Conservation (phyloP, 2,797 vertebrate genomes). For the Simalia tracyae region DNA sequence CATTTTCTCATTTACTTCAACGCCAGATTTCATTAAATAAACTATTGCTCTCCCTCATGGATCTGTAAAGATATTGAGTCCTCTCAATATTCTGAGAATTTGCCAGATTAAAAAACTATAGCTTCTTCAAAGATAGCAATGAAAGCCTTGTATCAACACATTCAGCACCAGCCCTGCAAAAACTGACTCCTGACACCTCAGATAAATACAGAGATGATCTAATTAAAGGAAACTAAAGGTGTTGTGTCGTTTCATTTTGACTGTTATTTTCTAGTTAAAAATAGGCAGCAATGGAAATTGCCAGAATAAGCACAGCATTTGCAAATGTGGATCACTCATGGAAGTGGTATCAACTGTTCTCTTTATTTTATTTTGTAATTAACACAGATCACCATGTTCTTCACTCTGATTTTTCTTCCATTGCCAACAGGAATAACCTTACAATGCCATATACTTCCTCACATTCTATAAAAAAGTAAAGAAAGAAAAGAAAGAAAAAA, state of each 20-base stretch:
- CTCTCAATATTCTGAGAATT: slow-evolving; percentile 19
- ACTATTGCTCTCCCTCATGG: slow-evolving; percentile 10
- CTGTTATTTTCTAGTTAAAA: slow-evolving; percentile 11
- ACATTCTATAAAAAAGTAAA: not conserved
- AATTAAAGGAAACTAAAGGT: slow-evolving; percentile 19
- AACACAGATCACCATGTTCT: not conserved
- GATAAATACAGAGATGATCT: slow-evolving; percentile 21
- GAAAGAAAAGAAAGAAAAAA: not conserved
- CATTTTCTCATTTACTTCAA: slow-evolving; percentile 30
- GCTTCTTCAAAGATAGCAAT: slow-evolving; percentile 25
- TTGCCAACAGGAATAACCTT: not conserved
- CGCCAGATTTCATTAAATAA: slow-evolving; percentile 28
- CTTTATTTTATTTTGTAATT: not conserved
- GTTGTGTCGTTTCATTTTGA: slow-evolving; percentile 8
- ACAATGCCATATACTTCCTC: not conserved
- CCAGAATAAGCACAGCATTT: slow-evolving; percentile 17
- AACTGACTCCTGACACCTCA: slow-evolving; percentile 8
- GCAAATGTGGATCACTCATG: not conserved
- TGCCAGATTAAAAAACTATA: slow-evolving; percentile 13
- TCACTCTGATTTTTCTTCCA: not conserved
- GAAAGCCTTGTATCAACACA: slow-evolving; percentile 26
- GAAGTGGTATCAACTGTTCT: slow-evolving; percentile 8
- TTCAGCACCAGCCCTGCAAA: slow-evolving; percentile 29
- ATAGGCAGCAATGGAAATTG: not conserved
- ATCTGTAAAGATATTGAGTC: slow-evolving; percentile 25